Percentiles rank a stretch among this genome's conserved stretches.
phyloP scores from a whole-genome alignment of 2,113 vertebrate species.

The Leptocoma aspasia region DNA sequence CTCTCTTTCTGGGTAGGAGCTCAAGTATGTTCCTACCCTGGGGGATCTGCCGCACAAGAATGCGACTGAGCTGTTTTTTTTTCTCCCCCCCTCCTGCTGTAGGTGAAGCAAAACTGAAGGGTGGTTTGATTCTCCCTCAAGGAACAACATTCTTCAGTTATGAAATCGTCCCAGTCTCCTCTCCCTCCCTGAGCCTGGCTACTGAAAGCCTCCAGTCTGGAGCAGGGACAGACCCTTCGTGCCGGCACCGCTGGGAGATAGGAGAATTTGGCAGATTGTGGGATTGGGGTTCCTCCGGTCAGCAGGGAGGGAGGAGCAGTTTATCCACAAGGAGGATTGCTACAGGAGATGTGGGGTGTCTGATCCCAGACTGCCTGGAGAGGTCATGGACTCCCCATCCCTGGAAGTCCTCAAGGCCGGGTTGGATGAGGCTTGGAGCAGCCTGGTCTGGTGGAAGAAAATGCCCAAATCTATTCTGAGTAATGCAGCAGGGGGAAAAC shows the following conservation, averaged over 20 bases:
- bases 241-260: fast-evolving
- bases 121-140: constrained; percentile 66
- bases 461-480: background rate
- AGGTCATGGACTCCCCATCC: background rate
- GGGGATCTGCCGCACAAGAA: constrained; percentile 65
- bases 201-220: background rate
- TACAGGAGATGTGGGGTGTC: background rate
- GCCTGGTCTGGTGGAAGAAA: background rate
- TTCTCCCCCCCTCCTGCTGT: constrained; percentile 3
- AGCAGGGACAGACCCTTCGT: background rate
- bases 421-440: background rate
- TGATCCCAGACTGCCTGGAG: background rate
- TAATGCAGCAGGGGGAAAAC: background rate
- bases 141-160: constrained; percentile 73
- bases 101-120: constrained; percentile 64
- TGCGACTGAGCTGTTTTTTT: constrained; percentile 44
- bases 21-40: constrained; percentile 64
- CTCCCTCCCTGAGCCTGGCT: background rate
- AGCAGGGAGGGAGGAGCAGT: background rate
- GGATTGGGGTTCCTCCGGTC: fast-evolving
- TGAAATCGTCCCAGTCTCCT: constrained; percentile 57
- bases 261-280: background rate
- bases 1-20: constrained; percentile 20
- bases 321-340: background rate
- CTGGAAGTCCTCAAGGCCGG: background rate